Evolutionary conservation across 2,113 vertebrate species (phyloP).

Genomic region (Lepus timidus): DNA sequence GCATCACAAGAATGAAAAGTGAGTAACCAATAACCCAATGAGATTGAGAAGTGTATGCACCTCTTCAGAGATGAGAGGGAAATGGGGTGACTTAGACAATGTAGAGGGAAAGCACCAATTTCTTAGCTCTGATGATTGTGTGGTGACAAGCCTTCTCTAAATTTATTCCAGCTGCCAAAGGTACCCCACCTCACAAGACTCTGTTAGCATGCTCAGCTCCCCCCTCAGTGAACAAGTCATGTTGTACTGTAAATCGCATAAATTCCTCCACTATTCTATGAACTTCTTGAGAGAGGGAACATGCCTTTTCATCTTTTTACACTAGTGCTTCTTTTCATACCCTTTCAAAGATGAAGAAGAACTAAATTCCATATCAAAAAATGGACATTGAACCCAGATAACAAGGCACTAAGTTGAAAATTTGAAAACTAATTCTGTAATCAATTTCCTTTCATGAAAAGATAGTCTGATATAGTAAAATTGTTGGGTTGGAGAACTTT

Average conservation of each 20-base stretch:
- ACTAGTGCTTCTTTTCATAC: not conserved
- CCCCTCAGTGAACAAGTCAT: too few relatives aligned
- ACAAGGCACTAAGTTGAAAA: not conserved
- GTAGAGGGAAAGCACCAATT: too few relatives aligned
- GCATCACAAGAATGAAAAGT: not conserved
- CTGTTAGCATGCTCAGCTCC: not conserved
- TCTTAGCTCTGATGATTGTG: not conserved
- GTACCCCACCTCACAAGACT: not conserved
- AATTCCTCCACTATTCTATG: not conserved
- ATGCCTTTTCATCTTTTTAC: not conserved
- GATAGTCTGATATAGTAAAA: not conserved
- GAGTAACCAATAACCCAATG: not conserved
- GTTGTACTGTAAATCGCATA: accelerated
- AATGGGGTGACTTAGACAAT: not conserved
- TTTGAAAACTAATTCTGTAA: slow-evolving; percentile 5
- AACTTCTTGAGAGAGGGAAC: not conserved
- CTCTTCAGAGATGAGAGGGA: not conserved
- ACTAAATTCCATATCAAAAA: slow-evolving; percentile 46
- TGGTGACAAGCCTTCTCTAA: not conserved
- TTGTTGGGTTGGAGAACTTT: slow-evolving; percentile 23
- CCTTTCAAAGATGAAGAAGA: not conserved
- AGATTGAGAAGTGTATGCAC: not conserved
- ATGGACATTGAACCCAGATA: not conserved
- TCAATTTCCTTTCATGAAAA: slow-evolving; percentile 6
- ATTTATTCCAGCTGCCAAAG: not conserved